Conservation (phyloP, 2,113 vertebrate species). For the Cynoglossus semilaevis region DNA sequence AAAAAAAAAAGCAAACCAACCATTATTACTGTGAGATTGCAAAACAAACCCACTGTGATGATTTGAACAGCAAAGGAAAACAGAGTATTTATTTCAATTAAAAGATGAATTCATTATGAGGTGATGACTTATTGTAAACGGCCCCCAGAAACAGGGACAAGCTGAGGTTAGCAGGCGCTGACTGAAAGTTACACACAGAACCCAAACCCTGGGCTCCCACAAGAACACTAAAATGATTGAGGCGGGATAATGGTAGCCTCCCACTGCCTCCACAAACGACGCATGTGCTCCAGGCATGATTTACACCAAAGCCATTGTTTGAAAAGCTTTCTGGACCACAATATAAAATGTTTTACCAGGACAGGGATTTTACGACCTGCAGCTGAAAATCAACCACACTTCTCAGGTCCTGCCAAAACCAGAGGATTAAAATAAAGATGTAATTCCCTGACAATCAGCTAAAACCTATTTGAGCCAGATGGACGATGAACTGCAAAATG, state of each 20-base stretch:
- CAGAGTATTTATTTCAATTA: constrained; percentile 11
- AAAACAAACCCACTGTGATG: constrained; percentile 19
- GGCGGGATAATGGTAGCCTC: constrained; percentile 52
- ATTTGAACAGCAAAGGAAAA: not conserved
- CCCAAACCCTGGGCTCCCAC: constrained; percentile 39
- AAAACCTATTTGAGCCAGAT: constrained; percentile 54
- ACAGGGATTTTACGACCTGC: constrained; percentile 66
- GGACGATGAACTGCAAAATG: constrained; percentile 24
- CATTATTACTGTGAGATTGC: not conserved
- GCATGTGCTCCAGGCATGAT: constrained; percentile 57
- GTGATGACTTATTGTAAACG: constrained; percentile 40
- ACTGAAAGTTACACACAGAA: constrained; percentile 40
- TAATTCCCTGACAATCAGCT: constrained; percentile 57
- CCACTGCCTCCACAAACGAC: constrained; percentile 34
- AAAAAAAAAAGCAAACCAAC: constrained; percentile 1
- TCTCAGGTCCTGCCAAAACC: constrained; percentile 36
- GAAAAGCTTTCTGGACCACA: constrained; percentile 61
- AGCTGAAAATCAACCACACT: constrained; percentile 64
- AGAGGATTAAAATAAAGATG: constrained; percentile 62
- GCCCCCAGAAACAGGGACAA: constrained; percentile 35
- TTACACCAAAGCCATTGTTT: constrained; percentile 65
- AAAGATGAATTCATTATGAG: constrained; percentile 33
- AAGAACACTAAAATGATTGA: constrained; percentile 45
- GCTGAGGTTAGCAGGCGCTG: constrained; percentile 44
- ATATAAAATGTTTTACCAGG: constrained; percentile 72